These are phyloP conservation scores for Glyptemys insculpta DNA, from an alignment of 2,797 vertebrate species.

Conservation along the genomic window DNA sequence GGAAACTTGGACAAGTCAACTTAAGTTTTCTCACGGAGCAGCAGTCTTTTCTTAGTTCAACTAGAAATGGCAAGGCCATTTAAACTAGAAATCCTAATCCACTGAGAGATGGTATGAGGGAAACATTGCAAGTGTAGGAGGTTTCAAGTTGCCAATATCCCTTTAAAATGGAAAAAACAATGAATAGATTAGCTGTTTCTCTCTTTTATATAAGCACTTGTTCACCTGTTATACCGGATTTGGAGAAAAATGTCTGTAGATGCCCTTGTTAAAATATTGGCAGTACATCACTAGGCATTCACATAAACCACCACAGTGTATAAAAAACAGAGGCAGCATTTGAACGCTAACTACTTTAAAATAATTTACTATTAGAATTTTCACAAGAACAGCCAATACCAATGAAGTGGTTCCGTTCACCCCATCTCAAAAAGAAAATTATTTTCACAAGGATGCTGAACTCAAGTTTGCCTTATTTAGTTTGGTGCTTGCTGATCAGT, in stretches of 20 bases:
- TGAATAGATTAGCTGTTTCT: neutral
- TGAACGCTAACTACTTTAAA: neutral
- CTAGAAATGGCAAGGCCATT: neutral
- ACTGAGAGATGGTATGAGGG: neutral
- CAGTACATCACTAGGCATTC: neutral
- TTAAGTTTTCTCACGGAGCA: neutral
- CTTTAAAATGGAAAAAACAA: neutral
- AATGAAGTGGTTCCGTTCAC: neutral
- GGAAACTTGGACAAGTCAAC: neutral
- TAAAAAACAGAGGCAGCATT: accelerated
- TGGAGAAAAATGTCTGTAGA: neutral
- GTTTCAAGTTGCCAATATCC: neutral
- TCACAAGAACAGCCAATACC: neutral
- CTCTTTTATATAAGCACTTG: neutral
- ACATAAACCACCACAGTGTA: neutral
- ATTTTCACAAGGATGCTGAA: neutral
- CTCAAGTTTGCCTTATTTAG: neutral
- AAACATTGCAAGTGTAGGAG: neutral
- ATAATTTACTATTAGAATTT: neutral
- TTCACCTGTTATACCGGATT: neutral
- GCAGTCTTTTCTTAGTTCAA: neutral
- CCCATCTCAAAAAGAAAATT: neutral
- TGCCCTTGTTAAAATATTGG: neutral
- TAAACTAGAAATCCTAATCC: neutral
- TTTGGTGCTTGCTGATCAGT: neutral